A percentile compares a stretch with the other conserved stretches of the same genome.
phyloP scores from a whole-genome alignment of 1,140 invertebrate species.

The Drosophila kurseongensis region DNA sequence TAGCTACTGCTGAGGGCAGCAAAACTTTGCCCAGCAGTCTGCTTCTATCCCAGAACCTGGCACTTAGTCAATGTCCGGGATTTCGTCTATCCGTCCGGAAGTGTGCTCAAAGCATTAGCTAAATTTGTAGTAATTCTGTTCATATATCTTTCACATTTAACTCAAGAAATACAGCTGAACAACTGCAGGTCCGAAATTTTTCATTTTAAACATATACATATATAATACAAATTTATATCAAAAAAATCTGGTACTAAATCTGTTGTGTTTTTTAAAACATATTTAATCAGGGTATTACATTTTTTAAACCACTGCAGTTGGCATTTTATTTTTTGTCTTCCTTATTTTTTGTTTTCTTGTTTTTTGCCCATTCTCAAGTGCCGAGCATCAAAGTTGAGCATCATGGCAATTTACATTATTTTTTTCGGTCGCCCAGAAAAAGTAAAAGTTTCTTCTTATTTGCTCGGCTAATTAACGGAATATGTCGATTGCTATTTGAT shows the following conservation, averaged over 20 bases:
- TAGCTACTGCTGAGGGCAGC: constrained; percentile 4
- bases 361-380: neutral
- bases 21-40: constrained; percentile 17
- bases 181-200: neutral
- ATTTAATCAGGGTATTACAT: neutral
- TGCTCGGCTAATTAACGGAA: constrained; percentile 43
- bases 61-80: constrained; percentile 14
- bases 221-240: too few relatives aligned
- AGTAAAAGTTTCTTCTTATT: constrained; percentile 40
- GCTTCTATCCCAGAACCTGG: neutral
- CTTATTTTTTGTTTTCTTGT: neutral
- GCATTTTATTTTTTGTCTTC: neutral
- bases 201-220: too few relatives aligned
- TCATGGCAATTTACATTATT: constrained; percentile 35
- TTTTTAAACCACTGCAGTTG: neutral
- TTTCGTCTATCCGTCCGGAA: neutral
- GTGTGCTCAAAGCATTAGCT: constrained; percentile 5
- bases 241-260: too few relatives aligned
- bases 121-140: neutral
- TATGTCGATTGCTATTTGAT: constrained; percentile 49
- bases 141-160: neutral
- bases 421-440: constrained; percentile 8
- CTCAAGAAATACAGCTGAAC: neutral
- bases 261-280: neutral
- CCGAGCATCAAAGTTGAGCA: constrained; percentile 20